phyloP scores from a whole-genome alignment of 2,797 vertebrate genomes.

The Leuciscus waleckii region DNA sequence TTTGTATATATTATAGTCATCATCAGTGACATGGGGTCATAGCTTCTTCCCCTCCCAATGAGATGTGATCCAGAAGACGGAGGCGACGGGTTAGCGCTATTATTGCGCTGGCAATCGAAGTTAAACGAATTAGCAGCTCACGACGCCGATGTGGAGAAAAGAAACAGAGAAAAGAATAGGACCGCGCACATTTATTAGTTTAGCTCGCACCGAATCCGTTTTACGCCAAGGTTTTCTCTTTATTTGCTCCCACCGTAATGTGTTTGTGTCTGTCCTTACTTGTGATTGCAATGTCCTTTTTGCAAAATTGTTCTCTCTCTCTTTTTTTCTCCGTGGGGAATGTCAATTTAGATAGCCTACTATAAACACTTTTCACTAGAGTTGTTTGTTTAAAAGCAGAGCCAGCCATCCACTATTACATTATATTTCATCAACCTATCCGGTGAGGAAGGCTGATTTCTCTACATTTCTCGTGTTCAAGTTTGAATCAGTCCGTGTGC shows the following conservation, averaged over 20 bases:
- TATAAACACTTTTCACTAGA: slow-evolving; percentile 36
- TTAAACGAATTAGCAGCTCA: slow-evolving; percentile 79
- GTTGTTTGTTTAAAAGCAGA: slow-evolving; percentile 54
- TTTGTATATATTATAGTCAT: slow-evolving; percentile 10
- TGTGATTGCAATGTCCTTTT: slow-evolving; percentile 59
- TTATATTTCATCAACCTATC: slow-evolving; percentile 82
- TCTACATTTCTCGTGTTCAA: slow-evolving; percentile 52
- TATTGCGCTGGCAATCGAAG: slow-evolving; percentile 79
- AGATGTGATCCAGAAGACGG: slow-evolving; percentile 67
- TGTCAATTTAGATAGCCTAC: slow-evolving; percentile 62
- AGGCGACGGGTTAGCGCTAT: slow-evolving; percentile 79
- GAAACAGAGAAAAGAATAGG: slow-evolving; percentile 74
- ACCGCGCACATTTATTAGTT: slow-evolving; percentile 81
- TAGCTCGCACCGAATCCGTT: slow-evolving; percentile 74
- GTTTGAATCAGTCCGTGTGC: slow-evolving; percentile 74
- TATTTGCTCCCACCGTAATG: slow-evolving; percentile 79
- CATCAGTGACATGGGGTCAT: slow-evolving; percentile 60
- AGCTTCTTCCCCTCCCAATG: slow-evolving; percentile 69
- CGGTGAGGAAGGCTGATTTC: slow-evolving; percentile 69
- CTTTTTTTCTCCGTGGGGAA: slow-evolving; percentile 57
- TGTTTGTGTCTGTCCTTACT: slow-evolving; percentile 68
- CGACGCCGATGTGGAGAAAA: slow-evolving; percentile 68
- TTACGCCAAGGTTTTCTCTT: slow-evolving; percentile 73
- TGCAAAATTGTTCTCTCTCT: slow-evolving; percentile 48
- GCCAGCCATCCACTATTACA: slow-evolving; percentile 68